Evolutionary conservation across 2,888 invertebrate genomes (phyloP).

Genomic region (Ernsta delagoae): DNA sequence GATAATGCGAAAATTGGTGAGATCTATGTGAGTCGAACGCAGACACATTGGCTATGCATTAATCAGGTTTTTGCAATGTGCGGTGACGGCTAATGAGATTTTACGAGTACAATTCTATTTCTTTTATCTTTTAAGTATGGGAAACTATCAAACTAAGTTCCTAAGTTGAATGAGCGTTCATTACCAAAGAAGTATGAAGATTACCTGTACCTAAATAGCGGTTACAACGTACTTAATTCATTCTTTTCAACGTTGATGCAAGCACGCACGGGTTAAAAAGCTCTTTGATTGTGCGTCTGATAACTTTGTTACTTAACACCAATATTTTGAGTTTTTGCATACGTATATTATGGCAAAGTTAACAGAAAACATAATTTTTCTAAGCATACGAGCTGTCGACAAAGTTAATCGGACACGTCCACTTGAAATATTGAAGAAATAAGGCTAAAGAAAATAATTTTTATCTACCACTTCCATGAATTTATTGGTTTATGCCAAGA

Average conservation of each 20-base stretch:
- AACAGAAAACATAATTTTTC: too few relatives aligned
- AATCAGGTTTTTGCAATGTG: slow-evolving; percentile 22
- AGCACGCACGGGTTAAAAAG: background rate
- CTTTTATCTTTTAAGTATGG: slow-evolving; percentile 32
- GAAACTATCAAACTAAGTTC: slow-evolving; percentile 13
- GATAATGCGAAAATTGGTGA: slow-evolving; percentile 32
- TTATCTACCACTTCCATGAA: background rate
- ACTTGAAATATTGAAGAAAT: background rate
- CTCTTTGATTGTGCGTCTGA: background rate
- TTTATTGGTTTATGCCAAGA: slow-evolving; percentile 18
- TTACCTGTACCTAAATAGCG: background rate
- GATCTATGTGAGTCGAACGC: slow-evolving; percentile 20
- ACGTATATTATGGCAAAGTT: too few relatives aligned
- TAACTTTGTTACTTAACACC: background rate
- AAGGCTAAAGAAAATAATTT: background rate
- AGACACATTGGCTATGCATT: slow-evolving; percentile 16
- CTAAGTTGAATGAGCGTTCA: slow-evolving; percentile 11
- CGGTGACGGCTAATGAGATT: slow-evolving; percentile 15
- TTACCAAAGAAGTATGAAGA: slow-evolving; percentile 1
- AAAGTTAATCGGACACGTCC: background rate
- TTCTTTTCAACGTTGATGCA: slow-evolving; percentile 1
- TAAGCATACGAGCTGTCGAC: too few relatives aligned
- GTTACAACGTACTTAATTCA: background rate
- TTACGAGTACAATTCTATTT: slow-evolving; percentile 22
- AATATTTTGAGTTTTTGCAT: background rate